Evolutionary conservation across 2,888 invertebrate genomes (phyloP).

Genomic region (Melanostoma scalare): DNA sequence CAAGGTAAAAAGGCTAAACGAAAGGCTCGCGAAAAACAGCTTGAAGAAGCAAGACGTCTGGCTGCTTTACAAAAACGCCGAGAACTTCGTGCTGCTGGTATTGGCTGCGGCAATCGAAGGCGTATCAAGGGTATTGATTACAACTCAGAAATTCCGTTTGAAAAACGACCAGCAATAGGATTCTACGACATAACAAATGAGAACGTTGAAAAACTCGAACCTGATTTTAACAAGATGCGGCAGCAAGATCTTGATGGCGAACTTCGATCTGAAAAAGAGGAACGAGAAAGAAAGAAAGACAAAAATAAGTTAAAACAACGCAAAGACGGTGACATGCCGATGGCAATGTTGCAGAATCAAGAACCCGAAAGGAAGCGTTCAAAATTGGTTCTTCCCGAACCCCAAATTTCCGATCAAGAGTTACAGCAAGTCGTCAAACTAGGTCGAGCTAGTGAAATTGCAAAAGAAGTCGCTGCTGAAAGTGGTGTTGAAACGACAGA

Average conservation of each 20-base stretch:
- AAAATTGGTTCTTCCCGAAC: conserved; percentile 97
- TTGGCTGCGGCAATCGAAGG: conserved; percentile 83
- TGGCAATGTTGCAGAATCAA: conserved; percentile 92
- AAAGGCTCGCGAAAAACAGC: conserved; percentile 98
- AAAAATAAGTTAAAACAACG: conserved; percentile 97
- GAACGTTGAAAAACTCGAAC: conserved; percentile 92
- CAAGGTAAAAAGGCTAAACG: conserved; percentile 96
- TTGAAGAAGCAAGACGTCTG: conserved; percentile 97
- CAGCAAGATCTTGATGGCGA: conserved; percentile 98
- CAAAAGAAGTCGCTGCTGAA: conserved; percentile 93
- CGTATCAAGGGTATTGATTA: conserved; percentile 96
- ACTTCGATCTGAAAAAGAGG: conserved; percentile 94
- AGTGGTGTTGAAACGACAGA: conserved; percentile 91
- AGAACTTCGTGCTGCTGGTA: conserved; percentile 98
- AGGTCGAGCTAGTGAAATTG: conserved; percentile 94
- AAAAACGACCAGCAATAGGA: conserved; percentile 94
- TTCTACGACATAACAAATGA: conserved; percentile 98
- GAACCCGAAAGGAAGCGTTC: conserved; percentile 96
- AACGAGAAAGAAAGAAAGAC: conserved; percentile 96
- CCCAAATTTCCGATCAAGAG: conserved; percentile 97
- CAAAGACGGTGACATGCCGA: conserved; percentile 97
- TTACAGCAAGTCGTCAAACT: conserved; percentile 95
- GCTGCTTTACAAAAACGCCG: conserved; percentile 99
- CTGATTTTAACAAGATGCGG: conserved; percentile 93
- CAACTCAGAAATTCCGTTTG: conserved; percentile 98